Evolutionary conservation across 2,888 invertebrate genomes (phyloP).

Genomic region (Parnassius smintheus): DNA sequence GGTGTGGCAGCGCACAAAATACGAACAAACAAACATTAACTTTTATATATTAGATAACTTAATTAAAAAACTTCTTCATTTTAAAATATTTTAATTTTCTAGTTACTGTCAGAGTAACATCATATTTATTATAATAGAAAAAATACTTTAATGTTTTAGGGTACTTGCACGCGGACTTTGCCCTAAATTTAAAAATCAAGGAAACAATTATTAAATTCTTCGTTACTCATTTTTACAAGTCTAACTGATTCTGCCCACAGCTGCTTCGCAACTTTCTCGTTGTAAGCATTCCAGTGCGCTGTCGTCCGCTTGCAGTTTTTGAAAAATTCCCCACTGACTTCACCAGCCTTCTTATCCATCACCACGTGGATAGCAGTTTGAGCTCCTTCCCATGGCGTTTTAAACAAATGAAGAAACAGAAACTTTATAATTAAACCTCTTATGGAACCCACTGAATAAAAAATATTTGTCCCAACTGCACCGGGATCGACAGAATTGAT

Average conservation of each 20-base stretch:
- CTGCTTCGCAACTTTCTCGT: slow-evolving; percentile 67
- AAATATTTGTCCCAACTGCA: slow-evolving; percentile 89
- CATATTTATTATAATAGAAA: too few relatives aligned
- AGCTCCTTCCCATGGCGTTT: slow-evolving; percentile 89
- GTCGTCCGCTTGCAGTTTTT: slow-evolving; percentile 86
- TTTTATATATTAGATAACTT: too few relatives aligned
- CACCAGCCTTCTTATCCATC: slow-evolving; percentile 85
- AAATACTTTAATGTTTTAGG: too few relatives aligned
- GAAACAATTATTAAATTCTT: slow-evolving; percentile 83
- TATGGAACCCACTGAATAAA: slow-evolving; percentile 72
- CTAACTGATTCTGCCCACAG: slow-evolving; percentile 83
- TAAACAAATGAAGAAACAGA: slow-evolving; percentile 84
- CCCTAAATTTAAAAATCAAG: neutral
- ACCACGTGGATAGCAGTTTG: slow-evolving; percentile 89
- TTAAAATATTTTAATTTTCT: neutral
- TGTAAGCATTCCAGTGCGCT: slow-evolving; percentile 86
- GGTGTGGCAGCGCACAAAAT: too few relatives aligned
- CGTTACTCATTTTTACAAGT: slow-evolving; percentile 83
- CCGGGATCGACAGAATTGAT: slow-evolving; percentile 93
- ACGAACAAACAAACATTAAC: too few relatives aligned
- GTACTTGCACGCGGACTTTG: too few relatives aligned
- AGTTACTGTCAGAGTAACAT: neutral
- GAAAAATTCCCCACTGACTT: slow-evolving; percentile 86
- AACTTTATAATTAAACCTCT: slow-evolving; percentile 74
- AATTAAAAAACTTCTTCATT: too few relatives aligned